Conservation (phyloP, 1,140 invertebrate species). For the Megalonaias nervosa region DNA sequence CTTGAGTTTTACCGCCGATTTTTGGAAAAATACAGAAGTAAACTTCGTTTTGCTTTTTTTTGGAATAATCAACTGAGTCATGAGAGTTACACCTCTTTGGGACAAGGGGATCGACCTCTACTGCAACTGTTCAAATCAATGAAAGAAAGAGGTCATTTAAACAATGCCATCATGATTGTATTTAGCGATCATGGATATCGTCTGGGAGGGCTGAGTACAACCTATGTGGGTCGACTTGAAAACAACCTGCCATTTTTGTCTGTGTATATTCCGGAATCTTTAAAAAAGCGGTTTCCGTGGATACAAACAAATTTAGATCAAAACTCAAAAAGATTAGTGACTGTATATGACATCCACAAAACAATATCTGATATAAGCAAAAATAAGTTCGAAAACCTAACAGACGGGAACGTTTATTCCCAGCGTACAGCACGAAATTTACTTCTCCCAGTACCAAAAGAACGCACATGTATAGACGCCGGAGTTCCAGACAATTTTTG, state of each 20-base stretch:
- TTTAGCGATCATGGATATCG: conserved; percentile 39
- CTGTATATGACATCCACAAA: conserved; percentile 31
- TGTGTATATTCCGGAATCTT: conserved; percentile 24
- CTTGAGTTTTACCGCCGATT: conserved; percentile 26
- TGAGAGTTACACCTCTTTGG: conserved; percentile 26
- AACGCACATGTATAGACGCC: conserved; percentile 36
- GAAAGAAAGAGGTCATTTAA: conserved; percentile 17
- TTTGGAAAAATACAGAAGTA: conserved; percentile 16
- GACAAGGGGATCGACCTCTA: conserved; percentile 44
- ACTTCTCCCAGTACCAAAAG: conserved; percentile 35
- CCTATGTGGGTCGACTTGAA: conserved; percentile 33
- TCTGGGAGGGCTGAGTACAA: conserved; percentile 25
- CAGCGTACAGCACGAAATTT: conserved; percentile 25
- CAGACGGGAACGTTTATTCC: background rate
- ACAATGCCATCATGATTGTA: conserved; percentile 29
- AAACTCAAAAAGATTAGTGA: conserved; percentile 18
- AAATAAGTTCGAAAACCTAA: conserved; percentile 3
- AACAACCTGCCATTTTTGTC: conserved; percentile 37
- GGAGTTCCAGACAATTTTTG: conserved; percentile 41
- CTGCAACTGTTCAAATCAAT: conserved; percentile 45
- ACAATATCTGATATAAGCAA: conserved; percentile 30
- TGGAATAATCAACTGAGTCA: conserved; percentile 38
- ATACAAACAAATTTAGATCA: conserved; percentile 20
- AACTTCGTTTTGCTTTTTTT: conserved; percentile 15
- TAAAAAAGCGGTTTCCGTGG: conserved; percentile 22